Base-by-base conservation (phyloP, 2,113 vertebrate genomes). In the Sinocyclocheilus anshuiensis region DNA sequence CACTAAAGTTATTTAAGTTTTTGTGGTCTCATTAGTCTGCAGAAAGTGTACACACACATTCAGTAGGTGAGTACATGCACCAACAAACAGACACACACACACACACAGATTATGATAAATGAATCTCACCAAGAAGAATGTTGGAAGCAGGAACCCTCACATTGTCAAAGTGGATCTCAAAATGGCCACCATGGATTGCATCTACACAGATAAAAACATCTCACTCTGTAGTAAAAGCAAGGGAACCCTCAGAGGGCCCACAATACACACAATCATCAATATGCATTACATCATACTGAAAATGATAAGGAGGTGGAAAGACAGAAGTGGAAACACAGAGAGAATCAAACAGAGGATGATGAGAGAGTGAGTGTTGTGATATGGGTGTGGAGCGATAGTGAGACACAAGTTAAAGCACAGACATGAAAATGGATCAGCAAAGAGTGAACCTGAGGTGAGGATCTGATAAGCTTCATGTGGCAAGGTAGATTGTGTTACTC, bases 111-210 rank as follows among this genome's bases (percentile, higher is more conserved):
- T 69, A 1, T 26, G 4, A 59, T 63, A 4, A 24, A 5, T 36
- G 22, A n/a, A 16, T 61, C 94, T 96, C 88, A 98, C 97, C 97
- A 77, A 98, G 90, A 90, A 99, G 94, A 74, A 98, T 93, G 89
- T 96, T 97, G 87, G 96, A 94, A n/a, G 82, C 81, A 4, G 97
- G 97, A 16, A 98, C 96, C 20, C 83, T 89, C 13, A 98, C 97
- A 0, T 97, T 92, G 1, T 94, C 93, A 88, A 99, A 99, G 90
- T 97, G 95, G 74, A 99, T 92, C 92, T 99, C 97, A 94, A 98
- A 97, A 89, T 98, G 97, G 39, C 97, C 97, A 61, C 97, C 97
- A 0, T 99, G 97, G 16, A 95, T 84, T 53, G 97, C 92, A 91
- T 98, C 98, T 99, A 29, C 81, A 87, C 6, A 87, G 63, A 84